Percentiles rank a stretch among this genome's conserved stretches.
These are phyloP conservation scores for Pediacus dermestoides DNA, from an alignment of 2,888 invertebrate species.

Conservation along the genomic window DNA sequence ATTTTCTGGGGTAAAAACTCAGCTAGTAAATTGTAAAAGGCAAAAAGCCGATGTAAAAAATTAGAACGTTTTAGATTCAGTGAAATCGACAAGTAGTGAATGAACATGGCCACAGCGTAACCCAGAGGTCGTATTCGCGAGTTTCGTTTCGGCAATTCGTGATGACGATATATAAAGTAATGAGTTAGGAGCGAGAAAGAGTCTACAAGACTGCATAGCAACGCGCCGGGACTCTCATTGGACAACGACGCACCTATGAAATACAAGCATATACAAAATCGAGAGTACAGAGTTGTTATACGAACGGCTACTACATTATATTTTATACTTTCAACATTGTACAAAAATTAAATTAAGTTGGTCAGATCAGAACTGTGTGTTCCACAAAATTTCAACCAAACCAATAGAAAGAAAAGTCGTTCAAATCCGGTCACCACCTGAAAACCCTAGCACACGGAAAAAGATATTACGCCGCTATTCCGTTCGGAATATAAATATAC, in stretches of 20 bases:
- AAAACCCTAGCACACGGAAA: too few species aligned
- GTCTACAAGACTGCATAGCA: conserved; percentile 36
- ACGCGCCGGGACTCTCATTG: conserved; percentile 35
- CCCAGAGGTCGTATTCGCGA: conserved; percentile 9
- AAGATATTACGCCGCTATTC: too few species aligned
- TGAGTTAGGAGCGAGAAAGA: conserved; percentile 27
- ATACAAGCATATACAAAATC: conserved; percentile 32
- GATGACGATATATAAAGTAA: conserved; percentile 17
- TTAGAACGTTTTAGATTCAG: conserved; percentile 5
- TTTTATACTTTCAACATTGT: too few species aligned
- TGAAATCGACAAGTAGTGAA: conserved; percentile 8
- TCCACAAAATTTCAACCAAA: too few species aligned
- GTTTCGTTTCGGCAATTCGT: conserved; percentile 9
- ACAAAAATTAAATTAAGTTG: too few species aligned
- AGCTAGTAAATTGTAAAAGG: too few species aligned
- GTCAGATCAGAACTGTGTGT: too few species aligned
- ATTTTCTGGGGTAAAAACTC: too few species aligned
- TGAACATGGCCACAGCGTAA: conserved; percentile 8
- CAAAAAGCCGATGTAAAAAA: conserved; percentile 6
- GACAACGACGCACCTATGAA: conserved; percentile 32
- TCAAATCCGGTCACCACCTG: too few species aligned
- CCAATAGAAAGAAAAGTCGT: too few species aligned
- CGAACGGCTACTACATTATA: too few species aligned
- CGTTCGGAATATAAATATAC: too few species aligned
- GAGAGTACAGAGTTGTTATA: conserved; percentile 30